Percentiles rank a stretch among this genome's conserved stretches.
Evolutionary conservation across 2,113 vertebrate species (phyloP).

Genomic region (Psilopogon haemacephalus): DNA sequence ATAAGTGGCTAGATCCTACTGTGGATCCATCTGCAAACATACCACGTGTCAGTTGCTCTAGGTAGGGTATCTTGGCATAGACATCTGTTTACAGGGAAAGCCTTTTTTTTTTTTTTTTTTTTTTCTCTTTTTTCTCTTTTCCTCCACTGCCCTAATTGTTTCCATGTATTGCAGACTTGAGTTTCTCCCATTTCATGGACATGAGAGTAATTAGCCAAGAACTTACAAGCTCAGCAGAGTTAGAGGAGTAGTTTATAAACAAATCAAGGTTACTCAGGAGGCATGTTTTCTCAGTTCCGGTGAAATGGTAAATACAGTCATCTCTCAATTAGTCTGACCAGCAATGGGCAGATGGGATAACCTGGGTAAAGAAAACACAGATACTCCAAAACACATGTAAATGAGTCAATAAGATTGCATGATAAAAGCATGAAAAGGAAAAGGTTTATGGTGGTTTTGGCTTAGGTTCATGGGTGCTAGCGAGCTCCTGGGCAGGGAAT

Average conservation of each 20-base stretch:
- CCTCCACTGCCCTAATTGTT: constrained; percentile 46
- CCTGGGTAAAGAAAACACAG: constrained; percentile 30
- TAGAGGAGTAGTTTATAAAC: constrained; percentile 59
- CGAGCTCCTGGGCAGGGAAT: not conserved
- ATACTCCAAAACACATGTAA: constrained; percentile 40
- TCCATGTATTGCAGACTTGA: constrained; percentile 53
- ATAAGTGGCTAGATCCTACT: constrained; percentile 63
- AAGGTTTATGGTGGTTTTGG: constrained; percentile 22
- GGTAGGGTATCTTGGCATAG: constrained; percentile 58
- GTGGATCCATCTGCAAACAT: constrained; percentile 61
- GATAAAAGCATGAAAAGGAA: not conserved
- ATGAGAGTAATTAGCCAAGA: constrained; percentile 64
- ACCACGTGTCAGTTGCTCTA: constrained; percentile 56
- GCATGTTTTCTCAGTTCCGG: constrained; percentile 40
- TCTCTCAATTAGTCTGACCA: constrained; percentile 39
- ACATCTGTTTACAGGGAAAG: constrained; percentile 53
- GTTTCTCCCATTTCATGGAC: constrained; percentile 61
- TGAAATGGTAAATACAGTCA: constrained; percentile 45
- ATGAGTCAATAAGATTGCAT: not conserved
- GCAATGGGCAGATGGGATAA: not conserved
- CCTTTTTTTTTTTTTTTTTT: not conserved
- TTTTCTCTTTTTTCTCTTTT: not conserved
- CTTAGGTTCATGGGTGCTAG: constrained; percentile 12
- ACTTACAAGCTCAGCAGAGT: constrained; percentile 65
- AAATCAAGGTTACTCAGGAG: constrained; percentile 55